A percentile compares a stretch with the other conserved stretches of the same genome.
These are phyloP conservation scores for Stenodera caucasica DNA, from an alignment of 2,888 invertebrate species.

Conservation along the genomic window DNA sequence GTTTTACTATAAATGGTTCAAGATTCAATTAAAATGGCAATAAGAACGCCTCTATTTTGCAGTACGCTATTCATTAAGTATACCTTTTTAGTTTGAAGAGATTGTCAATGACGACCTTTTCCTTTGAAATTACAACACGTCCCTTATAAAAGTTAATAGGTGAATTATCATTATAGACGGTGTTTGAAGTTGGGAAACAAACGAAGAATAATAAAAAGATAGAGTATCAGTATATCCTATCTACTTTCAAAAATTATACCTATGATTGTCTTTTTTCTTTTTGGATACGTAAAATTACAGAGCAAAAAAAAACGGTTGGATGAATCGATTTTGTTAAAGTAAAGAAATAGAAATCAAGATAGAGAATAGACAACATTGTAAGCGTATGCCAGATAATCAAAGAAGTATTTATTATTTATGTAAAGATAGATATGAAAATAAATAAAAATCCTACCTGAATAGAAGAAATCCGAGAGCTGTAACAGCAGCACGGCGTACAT, in stretches of 20 bases:
- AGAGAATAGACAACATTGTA: too few relatives aligned
- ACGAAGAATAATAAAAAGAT: neutral
- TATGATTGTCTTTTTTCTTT: too few relatives aligned
- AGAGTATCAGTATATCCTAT: neutral
- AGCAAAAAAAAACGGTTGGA: too few relatives aligned
- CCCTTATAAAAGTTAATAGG: conserved; percentile 9
- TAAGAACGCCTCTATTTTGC: conserved; percentile 9
- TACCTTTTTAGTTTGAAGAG: conserved; percentile 1
- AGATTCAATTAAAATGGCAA: conserved; percentile 2
- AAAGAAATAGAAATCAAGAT: too few relatives aligned
- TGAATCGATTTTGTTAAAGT: too few relatives aligned
- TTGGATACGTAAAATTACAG: too few relatives aligned
- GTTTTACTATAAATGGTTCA: neutral
- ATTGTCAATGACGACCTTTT: conserved; percentile 13
- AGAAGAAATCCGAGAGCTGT: conserved; percentile 97
- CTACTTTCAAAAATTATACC: neutral
- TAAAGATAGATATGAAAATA: too few relatives aligned
- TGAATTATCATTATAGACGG: neutral
- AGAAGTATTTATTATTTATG: too few relatives aligned
- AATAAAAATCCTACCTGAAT: conserved; percentile 68
- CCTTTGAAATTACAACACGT: neutral
- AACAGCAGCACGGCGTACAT: conserved; percentile 97
- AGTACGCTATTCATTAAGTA: neutral
- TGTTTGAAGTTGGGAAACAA: neutral
- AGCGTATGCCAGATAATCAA: conserved; percentile 9